These are phyloP conservation scores for Oreochromis tanganicae DNA, from an alignment of 2,113 vertebrate species.

Conservation along the genomic window DNA sequence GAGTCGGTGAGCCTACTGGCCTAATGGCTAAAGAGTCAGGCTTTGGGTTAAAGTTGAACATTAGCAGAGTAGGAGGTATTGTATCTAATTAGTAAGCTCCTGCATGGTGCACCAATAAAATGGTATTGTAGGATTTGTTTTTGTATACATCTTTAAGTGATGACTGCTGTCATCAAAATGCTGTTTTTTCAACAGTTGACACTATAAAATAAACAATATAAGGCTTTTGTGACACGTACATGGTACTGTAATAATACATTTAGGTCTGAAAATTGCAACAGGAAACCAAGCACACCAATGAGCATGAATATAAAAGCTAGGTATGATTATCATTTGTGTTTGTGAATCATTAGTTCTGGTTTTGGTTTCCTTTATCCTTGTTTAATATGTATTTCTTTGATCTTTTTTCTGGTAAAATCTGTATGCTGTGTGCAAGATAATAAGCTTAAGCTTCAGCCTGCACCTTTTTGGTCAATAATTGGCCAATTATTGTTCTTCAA, in stretches of 20 bases:
- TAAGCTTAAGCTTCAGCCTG: not conserved
- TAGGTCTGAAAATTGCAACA: not conserved
- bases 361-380: not conserved
- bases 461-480: not conserved
- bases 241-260: not conserved
- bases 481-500: not conserved
- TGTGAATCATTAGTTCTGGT: not conserved
- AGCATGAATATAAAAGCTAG: not conserved
- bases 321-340: not conserved
- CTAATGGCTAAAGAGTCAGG: not conserved
- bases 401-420: not conserved
- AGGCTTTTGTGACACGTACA: fast-evolving
- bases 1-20: not conserved
- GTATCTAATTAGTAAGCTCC: not conserved
- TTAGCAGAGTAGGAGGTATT: not conserved
- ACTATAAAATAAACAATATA: not conserved
- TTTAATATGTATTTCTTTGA: not conserved
- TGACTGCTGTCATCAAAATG: not conserved
- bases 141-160: not conserved
- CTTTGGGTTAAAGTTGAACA: not conserved
- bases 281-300: not conserved
- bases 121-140: not conserved
- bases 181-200: not conserved
- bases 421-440: not conserved
- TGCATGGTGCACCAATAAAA: not conserved